Conservation (phyloP, 1,140 invertebrate species). For the Micrasema longulum region DNA sequence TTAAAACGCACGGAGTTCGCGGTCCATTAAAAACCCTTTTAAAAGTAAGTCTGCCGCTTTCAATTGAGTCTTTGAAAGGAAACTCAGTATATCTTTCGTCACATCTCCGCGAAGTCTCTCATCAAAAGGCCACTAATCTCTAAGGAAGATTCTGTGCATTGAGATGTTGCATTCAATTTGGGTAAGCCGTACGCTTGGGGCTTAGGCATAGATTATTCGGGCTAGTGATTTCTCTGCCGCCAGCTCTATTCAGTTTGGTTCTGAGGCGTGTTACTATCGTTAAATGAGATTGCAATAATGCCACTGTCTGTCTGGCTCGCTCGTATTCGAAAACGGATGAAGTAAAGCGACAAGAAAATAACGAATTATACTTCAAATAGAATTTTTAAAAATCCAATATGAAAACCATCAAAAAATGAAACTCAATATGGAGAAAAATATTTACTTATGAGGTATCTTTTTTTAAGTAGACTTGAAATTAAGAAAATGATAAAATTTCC, state of each 20-base stretch:
- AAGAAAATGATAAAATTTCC: too few relatives aligned
- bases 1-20: too few relatives aligned
- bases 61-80: slow-evolving; percentile 16
- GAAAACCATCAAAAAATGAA: background rate
- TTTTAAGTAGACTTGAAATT: too few relatives aligned
- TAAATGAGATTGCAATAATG: background rate
- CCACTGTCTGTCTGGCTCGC: background rate
- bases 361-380: background rate
- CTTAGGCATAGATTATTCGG: slow-evolving; percentile 14
- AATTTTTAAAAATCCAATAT: background rate
- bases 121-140: slow-evolving; percentile 32
- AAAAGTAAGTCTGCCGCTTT: slow-evolving; percentile 25
- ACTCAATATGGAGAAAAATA: too few relatives aligned
- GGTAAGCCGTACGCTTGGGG: slow-evolving; percentile 25
- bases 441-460: too few relatives aligned
- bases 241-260: slow-evolving; percentile 17
- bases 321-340: background rate
- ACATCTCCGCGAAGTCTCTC: slow-evolving; percentile 18
- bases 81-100: slow-evolving; percentile 13
- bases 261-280: slow-evolving; percentile 7
- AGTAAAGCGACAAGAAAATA: background rate
- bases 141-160: slow-evolving; percentile 37
- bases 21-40: slow-evolving; percentile 30
- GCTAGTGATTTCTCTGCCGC: slow-evolving; percentile 32
- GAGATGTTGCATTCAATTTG: slow-evolving; percentile 37